Evolutionary conservation across 1,140 invertebrate species (phyloP), one percentile per base, ranked within the genome.

Genomic region (Caenorhabditis tropicalis): DNA sequence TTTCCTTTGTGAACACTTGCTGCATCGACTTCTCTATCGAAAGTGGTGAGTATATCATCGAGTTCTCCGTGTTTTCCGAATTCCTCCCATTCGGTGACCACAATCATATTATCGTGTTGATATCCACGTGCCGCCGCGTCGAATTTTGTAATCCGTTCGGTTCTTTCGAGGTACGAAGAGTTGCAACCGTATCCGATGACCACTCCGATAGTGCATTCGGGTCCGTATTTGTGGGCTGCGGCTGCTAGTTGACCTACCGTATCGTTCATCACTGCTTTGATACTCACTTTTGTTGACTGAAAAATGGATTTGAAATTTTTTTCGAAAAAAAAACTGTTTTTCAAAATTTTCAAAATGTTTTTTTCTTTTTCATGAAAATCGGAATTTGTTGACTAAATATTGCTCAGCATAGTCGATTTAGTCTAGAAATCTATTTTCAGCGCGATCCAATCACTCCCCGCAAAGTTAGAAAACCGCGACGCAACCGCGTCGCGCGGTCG

Each of bases 141-240:
- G 82, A 91, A 91, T 81, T 91, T 91, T 43, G 84, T 91, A 19
- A 91, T 91, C 16, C 87, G 89, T 16, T 39, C 46, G 0, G 87
- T 89, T 48, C 91, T 88, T 84, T 91, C 90, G 5, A 91, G 82
- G 51, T 91, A 91, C 7, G 90, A 87, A 6, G 89, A 89, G 82
- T 91, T 91, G 83, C 90, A 91, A 7, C 90, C 90, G 79, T 91
- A 91, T 27, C 90, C 90, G 79, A 91, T 91, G 33, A 91, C 90
- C 19, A 91, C 89, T 51, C 82, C 90, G 49, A 87, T 65, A 48
- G 87, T 88, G 79, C 90, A 91, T 36, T 91, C 90, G 16, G 82
- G 74, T 10, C 90, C 90, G 65, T 91, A 91, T 84, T 87, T 90
- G 83, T 90, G 85, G 9, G 91, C 87, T n/a, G 90, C 89, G 12